These are phyloP conservation scores for Poecilus cupreus DNA, from an alignment of 2,888 invertebrate species.

Conservation along the genomic window DNA sequence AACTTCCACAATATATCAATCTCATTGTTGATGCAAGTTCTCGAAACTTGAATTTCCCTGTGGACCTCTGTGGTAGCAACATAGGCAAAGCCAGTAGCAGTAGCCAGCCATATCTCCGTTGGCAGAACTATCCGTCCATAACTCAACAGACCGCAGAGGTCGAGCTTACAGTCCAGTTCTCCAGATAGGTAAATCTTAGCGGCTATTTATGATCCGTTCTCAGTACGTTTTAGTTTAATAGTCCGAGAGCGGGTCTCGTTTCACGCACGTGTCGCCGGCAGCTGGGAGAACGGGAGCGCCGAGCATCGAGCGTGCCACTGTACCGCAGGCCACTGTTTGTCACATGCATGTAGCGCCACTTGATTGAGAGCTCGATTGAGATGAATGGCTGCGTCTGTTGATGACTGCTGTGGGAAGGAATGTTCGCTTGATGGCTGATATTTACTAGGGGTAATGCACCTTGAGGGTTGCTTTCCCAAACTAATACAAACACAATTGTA, in stretches of 20 bases:
- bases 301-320: not conserved
- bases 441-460: not conserved
- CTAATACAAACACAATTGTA: too few relatives aligned
- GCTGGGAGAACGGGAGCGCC: not conserved
- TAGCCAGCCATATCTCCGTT: not conserved
- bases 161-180: not conserved
- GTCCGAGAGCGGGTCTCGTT: conserved; percentile 19
- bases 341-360: not conserved
- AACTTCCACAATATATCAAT: too few relatives aligned
- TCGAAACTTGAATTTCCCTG: too few relatives aligned
- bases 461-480: not conserved
- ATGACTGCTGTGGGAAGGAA: not conserved
- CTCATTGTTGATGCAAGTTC: too few relatives aligned
- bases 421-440: not conserved
- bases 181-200: conserved; percentile 45
- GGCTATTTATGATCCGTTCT: conserved; percentile 24
- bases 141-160: not conserved
- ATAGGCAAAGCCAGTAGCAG: too few relatives aligned
- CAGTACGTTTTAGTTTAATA: conserved; percentile 44
- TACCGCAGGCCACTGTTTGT: not conserved
- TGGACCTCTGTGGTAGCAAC: too few relatives aligned
- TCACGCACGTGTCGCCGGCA: not conserved
- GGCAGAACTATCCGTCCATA: not conserved
- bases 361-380: conserved; percentile 7
- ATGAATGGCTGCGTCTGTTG: not conserved